Conservation (phyloP, 2,888 invertebrate species). For the Idaea biselata region DNA sequence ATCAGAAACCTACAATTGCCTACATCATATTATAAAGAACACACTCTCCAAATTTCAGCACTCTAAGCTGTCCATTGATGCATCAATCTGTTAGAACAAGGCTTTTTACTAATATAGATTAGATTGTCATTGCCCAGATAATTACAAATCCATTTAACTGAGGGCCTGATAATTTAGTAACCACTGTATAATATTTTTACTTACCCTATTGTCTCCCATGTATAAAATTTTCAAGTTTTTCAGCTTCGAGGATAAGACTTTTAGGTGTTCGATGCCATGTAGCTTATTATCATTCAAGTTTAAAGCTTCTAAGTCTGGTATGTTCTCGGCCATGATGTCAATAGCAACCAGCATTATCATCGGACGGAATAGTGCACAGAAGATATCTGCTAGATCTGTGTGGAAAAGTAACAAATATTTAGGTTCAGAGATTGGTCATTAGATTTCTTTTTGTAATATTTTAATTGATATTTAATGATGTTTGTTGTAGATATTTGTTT, state of each 20-base stretch:
- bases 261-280: slow-evolving; percentile 84
- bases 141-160: too few relatives aligned
- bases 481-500: too few relatives aligned
- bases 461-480: too few relatives aligned
- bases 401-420: neutral
- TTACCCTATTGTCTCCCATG: slow-evolving; percentile 90
- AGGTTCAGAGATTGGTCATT: neutral
- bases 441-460: too few relatives aligned
- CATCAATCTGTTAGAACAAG: too few relatives aligned
- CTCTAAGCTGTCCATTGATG: too few relatives aligned
- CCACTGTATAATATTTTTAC: slow-evolving; percentile 19
- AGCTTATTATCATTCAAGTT: slow-evolving; percentile 91
- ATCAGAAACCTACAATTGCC: too few relatives aligned
- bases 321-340: slow-evolving; percentile 90
- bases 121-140: too few relatives aligned
- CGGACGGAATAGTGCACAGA: slow-evolving; percentile 87
- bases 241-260: slow-evolving; percentile 83
- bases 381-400: slow-evolving; percentile 84
- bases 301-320: slow-evolving; percentile 90
- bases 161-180: too few relatives aligned
- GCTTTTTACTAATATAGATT: too few relatives aligned
- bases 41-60: too few relatives aligned
- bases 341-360: slow-evolving; percentile 86
- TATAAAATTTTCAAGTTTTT: slow-evolving; percentile 88
- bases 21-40: too few relatives aligned